These are phyloP conservation scores for Myotis brandtii DNA, from an alignment of 2,113 vertebrate species.

Conservation along the genomic window DNA sequence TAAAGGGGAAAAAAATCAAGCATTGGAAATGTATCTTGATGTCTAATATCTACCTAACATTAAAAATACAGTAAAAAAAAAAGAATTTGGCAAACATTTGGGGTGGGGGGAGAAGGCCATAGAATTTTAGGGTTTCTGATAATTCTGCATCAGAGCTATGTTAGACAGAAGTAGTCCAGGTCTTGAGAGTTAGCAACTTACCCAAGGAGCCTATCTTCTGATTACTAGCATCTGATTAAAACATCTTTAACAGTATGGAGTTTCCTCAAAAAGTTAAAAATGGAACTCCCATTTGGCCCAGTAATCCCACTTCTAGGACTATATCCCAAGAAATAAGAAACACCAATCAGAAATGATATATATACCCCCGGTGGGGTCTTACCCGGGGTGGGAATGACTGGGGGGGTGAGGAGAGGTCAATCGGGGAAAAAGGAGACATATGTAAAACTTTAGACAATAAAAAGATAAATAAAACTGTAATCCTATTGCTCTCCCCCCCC, in stretches of 20 bases:
- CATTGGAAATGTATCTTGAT: not conserved
- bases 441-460: too few species aligned
- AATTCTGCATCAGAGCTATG: not conserved
- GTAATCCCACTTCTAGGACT: too few species aligned
- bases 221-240: constrained; percentile 24
- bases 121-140: not conserved
- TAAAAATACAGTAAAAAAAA: not conserved
- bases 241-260: not conserved
- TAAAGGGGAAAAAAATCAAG: not conserved
- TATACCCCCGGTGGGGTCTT: too few species aligned
- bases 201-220: not conserved
- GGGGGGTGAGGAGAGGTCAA: too few species aligned
- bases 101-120: not conserved
- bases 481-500: too few species aligned
- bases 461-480: too few species aligned
- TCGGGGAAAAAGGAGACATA: too few species aligned
- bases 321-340: too few species aligned
- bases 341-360: too few species aligned
- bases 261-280: too few species aligned
- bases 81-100: not conserved
- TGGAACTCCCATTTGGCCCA: too few species aligned
- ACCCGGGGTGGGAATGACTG: too few species aligned
- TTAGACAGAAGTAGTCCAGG: not conserved
- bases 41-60: not conserved
- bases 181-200: not conserved